A percentile compares a stretch with the other conserved stretches of the same genome.
Evolutionary conservation across 92 coral and sea anemone species (phyloP).

Genomic region (Porites lobata): DNA sequence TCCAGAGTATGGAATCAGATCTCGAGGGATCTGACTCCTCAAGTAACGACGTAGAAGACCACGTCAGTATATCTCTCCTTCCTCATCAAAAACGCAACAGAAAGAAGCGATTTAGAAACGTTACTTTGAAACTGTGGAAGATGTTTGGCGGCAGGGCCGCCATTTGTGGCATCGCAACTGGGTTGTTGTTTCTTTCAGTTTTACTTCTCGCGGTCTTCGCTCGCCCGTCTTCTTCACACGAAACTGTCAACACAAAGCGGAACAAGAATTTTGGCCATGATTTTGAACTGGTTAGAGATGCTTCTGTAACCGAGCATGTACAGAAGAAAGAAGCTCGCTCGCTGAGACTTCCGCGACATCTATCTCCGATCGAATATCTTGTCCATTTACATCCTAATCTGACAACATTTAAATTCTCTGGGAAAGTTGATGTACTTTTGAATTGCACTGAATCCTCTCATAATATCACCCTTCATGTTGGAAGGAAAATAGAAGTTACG

Average conservation of each 20-base stretch:
- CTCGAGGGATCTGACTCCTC: conserved; percentile 77
- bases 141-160: conserved; percentile 84
- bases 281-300: conserved; percentile 43
- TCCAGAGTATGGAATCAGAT: conserved; percentile 53
- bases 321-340: conserved; percentile 49
- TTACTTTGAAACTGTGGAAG: conserved; percentile 16
- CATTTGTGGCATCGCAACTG: conserved; percentile 70
- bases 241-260: conserved; percentile 52
- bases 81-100: conserved; percentile 72
- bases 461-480: conserved; percentile 77
- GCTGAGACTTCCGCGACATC: conserved; percentile 75
- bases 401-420: conserved; percentile 76
- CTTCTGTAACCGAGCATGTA: conserved; percentile 15
- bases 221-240: conserved; percentile 83
- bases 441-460: conserved; percentile 66
- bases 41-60: conserved; percentile 71
- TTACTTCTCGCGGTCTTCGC: conserved; percentile 80
- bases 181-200: conserved; percentile 71
- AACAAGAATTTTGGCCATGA: conserved; percentile 62
- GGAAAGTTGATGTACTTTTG: conserved; percentile 73
- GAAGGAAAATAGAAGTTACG: conserved; percentile 53
- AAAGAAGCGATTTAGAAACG: conserved; percentile 20
- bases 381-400: conserved; percentile 86
- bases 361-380: conserved; percentile 75
- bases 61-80: conserved; percentile 80